phyloP scores from a whole-genome alignment of 2,113 vertebrate genomes.

The Polypterus bichir region DNA sequence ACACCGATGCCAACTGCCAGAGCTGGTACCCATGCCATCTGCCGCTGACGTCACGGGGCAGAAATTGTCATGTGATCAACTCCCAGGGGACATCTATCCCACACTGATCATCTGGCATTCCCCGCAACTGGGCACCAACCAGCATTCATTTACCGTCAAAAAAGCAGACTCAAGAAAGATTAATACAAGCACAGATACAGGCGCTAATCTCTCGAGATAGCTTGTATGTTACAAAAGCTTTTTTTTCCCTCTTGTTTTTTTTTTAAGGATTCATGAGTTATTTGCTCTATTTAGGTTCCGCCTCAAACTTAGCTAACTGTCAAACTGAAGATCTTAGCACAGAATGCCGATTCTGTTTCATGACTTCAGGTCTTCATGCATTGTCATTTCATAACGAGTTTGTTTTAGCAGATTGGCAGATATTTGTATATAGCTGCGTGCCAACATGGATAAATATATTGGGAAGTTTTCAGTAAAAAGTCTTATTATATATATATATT shows the following conservation, averaged over 20 bases:
- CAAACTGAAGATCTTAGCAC: not conserved
- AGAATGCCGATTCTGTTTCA: not conserved
- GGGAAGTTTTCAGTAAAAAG: too few relatives aligned
- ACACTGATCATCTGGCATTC: slow-evolving; percentile 94
- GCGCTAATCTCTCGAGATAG: slow-evolving; percentile 4
- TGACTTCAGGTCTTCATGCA: too few relatives aligned
- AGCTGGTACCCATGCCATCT: slow-evolving; percentile 99
- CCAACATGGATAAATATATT: too few relatives aligned
- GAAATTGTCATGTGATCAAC: slow-evolving; percentile 82
- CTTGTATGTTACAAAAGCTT: slow-evolving; percentile 10
- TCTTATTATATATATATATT: too few relatives aligned
- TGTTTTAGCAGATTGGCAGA: too few relatives aligned
- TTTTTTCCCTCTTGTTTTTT: slow-evolving; percentile 4
- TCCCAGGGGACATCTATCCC: slow-evolving; percentile 90
- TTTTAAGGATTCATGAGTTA: slow-evolving; percentile 1
- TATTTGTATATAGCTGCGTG: too few relatives aligned
- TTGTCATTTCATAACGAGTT: too few relatives aligned
- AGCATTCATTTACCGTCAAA: slow-evolving; percentile 91
- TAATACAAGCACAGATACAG: slow-evolving; percentile 46
- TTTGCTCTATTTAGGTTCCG: not conserved
- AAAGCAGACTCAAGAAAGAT: slow-evolving; percentile 69
- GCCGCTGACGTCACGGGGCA: slow-evolving; percentile 98
- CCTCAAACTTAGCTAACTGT: slow-evolving; percentile 4
- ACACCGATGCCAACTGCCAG: slow-evolving; percentile 98
- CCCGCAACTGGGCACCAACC: slow-evolving; percentile 95